Conservation (phyloP, 2,888 invertebrate species). For the Elmis aenea region DNA sequence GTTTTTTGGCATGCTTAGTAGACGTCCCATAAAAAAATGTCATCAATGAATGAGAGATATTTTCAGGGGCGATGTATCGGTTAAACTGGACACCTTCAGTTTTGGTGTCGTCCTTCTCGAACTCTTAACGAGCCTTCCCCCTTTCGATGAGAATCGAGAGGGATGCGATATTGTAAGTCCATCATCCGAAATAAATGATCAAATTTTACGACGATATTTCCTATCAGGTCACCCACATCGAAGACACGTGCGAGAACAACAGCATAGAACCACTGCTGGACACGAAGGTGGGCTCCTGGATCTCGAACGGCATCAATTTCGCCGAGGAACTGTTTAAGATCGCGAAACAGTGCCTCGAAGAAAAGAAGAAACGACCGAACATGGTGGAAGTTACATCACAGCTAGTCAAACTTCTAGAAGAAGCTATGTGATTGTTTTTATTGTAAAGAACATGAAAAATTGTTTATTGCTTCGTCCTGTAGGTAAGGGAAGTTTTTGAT, state of each 20-base stretch:
- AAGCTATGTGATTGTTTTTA: constrained; percentile 28
- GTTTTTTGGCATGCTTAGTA: no score
- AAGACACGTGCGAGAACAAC: constrained; percentile 52
- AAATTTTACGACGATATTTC: not conserved
- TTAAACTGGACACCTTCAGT: constrained; percentile 71
- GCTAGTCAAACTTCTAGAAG: constrained; percentile 36
- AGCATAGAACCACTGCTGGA: constrained; percentile 46
- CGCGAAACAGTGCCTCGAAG: constrained; percentile 53
- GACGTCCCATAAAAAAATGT: no score
- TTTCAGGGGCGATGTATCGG: constrained; percentile 60
- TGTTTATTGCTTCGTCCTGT: no score
- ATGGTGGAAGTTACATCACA: constrained; percentile 52
- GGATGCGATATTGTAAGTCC: constrained; percentile 52
- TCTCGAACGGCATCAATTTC: constrained; percentile 37
- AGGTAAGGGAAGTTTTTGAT: no score
- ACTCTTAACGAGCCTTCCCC: constrained; percentile 63
- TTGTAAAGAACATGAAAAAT: no score
- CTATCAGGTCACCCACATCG: constrained; percentile 53
- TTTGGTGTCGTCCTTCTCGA: constrained; percentile 74
- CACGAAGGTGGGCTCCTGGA: constrained; percentile 52
- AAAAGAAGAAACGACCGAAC: constrained; percentile 55
- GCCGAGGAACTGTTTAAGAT: constrained; percentile 52
- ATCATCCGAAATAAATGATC: not conserved
- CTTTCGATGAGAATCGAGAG: constrained; percentile 55
- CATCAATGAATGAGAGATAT: no score